Conservation (phyloP, 1,140 invertebrate genomes). For the Helicoverpa armigera region DNA sequence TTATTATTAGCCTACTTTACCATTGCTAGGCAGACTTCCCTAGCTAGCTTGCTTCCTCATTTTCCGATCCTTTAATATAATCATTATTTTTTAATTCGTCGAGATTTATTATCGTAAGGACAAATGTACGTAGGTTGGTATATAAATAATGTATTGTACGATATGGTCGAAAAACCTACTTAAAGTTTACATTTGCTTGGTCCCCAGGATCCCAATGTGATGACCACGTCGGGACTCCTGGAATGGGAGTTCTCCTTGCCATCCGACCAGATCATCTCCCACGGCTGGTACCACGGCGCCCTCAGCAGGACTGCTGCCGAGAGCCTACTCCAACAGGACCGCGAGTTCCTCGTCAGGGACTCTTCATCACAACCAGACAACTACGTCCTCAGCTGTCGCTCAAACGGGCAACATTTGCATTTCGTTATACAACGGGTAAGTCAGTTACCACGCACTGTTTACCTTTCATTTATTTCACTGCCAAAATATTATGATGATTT, state of each 20-base stretch:
- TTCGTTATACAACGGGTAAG: conserved; percentile 97
- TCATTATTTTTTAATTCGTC: too few relatives aligned
- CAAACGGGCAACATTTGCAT: conserved; percentile 93
- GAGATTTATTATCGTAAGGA: too few relatives aligned
- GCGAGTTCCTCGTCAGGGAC: conserved; percentile 97
- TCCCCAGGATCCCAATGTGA: conserved; percentile 71
- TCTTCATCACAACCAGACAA: conserved; percentile 97
- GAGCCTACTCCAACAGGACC: conserved; percentile 91
- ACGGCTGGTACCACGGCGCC: conserved; percentile 98
- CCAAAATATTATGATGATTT: neutral
- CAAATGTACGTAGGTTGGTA: too few relatives aligned
- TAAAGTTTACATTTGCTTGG: neutral
- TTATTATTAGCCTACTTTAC: too few relatives aligned
- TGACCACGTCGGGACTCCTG: conserved; percentile 89
- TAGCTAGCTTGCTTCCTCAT: too few relatives aligned
- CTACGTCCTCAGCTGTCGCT: conserved; percentile 96
- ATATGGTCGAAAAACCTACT: too few relatives aligned
- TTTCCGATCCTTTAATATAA: too few relatives aligned
- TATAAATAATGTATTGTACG: too few relatives aligned
- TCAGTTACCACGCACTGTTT: neutral
- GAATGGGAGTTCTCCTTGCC: conserved; percentile 96
- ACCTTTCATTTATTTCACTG: neutral
- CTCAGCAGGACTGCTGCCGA: conserved; percentile 95
- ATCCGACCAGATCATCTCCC: conserved; percentile 93
- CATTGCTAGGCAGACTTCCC: too few relatives aligned